Percentiles rank a stretch among this genome's conserved stretches.
Evolutionary conservation across 92 coral and sea anemone genomes (phyloP).

Genomic region (Desmophyllum pertusum): DNA sequence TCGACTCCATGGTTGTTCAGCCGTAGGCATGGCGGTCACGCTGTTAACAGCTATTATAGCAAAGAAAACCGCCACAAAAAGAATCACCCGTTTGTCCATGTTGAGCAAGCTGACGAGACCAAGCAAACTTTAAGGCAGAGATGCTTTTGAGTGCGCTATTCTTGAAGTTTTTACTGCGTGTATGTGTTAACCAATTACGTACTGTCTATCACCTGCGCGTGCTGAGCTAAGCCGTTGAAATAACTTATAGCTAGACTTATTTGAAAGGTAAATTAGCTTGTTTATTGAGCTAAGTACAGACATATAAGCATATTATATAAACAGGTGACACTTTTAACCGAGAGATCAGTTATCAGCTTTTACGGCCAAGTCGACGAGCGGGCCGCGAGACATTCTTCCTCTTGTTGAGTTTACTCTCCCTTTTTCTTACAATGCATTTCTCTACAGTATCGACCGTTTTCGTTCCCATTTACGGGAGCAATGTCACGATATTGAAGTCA

Average conservation of each 20-base stretch:
- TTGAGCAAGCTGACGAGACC: neutral
- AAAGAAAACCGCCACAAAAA: neutral
- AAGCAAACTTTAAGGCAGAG: neutral
- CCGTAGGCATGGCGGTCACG: constrained; percentile 5
- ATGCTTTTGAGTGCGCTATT: neutral
- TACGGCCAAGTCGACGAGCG: too few species aligned
- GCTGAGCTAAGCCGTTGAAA: neutral
- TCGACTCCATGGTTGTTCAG: neutral
- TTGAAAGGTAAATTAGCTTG: neutral
- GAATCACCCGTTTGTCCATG: neutral
- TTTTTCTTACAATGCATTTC: too few species aligned
- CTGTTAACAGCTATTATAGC: neutral
- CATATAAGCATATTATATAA: neutral
- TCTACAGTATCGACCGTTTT: too few species aligned
- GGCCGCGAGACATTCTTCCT: neutral
- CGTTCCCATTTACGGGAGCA: too few species aligned
- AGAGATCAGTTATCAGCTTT: neutral
- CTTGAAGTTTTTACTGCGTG: neutral
- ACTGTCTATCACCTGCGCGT: neutral
- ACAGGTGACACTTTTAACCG: neutral
- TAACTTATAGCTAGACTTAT: too few species aligned
- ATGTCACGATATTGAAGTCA: too few species aligned
- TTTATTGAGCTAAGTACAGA: neutral
- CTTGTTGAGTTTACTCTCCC: too few species aligned
- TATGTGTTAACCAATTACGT: neutral